Evolutionary conservation across 1,140 invertebrate genomes (phyloP).

Genomic region (Hirudo medicinalis): DNA sequence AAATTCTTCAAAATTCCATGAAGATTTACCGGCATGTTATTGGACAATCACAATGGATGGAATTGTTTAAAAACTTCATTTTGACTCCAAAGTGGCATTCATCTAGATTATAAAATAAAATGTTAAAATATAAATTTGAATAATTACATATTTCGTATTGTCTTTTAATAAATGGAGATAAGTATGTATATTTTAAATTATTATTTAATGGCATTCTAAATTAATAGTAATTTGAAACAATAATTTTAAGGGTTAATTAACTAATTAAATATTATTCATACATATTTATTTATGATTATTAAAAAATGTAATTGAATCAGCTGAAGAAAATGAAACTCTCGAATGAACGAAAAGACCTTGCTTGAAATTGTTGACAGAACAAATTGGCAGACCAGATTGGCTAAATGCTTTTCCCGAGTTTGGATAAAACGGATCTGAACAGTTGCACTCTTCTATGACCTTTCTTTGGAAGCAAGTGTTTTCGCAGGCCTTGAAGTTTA

Average conservation of each 20-base stretch:
- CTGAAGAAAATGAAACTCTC: too few species aligned
- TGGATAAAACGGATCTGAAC: conserved; percentile 19
- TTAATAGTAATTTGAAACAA: too few species aligned
- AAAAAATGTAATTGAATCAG: too few species aligned
- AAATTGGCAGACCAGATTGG: neutral
- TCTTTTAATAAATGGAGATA: too few species aligned
- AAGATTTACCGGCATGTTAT: neutral
- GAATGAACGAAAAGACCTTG: neutral
- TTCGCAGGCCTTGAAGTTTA: conserved; percentile 16
- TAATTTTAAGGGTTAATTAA: too few species aligned
- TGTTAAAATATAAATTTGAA: neutral
- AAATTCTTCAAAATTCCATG: too few species aligned
- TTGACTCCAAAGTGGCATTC: conserved; percentile 4
- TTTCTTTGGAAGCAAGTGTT: conserved; percentile 23
- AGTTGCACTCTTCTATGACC: conserved; percentile 18
- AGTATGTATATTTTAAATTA: too few species aligned
- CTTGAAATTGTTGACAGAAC: conserved; percentile 12
- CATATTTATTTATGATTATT: too few species aligned
- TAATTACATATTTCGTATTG: too few species aligned
- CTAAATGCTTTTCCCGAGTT: conserved; percentile 15
- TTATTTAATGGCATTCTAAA: too few species aligned
- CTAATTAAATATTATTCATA: too few species aligned
- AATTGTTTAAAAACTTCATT: neutral
- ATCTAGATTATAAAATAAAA: neutral
- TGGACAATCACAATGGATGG: neutral